phyloP scores from a whole-genome alignment of 2,888 invertebrate genomes.

The Cinara cedri region DNA sequence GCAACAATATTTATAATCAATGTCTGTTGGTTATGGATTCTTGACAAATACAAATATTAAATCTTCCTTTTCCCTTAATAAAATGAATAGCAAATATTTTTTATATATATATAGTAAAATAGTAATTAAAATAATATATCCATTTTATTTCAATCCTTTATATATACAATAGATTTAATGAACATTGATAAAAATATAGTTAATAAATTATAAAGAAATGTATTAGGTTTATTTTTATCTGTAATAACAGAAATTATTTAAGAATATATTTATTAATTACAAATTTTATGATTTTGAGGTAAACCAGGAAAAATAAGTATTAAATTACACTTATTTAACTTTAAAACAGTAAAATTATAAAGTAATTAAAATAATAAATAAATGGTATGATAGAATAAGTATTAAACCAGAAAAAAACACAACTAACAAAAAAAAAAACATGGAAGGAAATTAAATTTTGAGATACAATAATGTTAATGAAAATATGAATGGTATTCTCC shows the following conservation, averaged over 20 bases:
- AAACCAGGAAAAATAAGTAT: background rate
- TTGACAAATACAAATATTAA: too few species aligned
- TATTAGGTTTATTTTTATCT: slow-evolving; percentile 1
- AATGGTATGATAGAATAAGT: slow-evolving; percentile 19
- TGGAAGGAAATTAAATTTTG: slow-evolving; percentile 18
- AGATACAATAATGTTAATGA: slow-evolving; percentile 42
- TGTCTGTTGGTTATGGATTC: too few species aligned
- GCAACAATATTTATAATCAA: too few species aligned
- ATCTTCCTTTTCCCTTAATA: too few species aligned
- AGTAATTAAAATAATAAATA: slow-evolving; percentile 1
- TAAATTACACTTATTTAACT: background rate
- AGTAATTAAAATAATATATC: background rate
- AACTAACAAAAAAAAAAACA: slow-evolving; percentile 34
- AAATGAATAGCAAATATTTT: too few species aligned
- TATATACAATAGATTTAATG: slow-evolving; percentile 38
- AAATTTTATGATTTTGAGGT: background rate
- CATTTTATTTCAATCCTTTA: slow-evolving; percentile 40
- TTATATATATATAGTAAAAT: too few species aligned
- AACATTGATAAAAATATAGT: slow-evolving; percentile 41
- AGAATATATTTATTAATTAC: slow-evolving; percentile 13
- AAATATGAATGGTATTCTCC: slow-evolving; percentile 9
- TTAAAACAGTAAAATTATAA: background rate
- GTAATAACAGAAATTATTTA: background rate
- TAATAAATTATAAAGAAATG: slow-evolving; percentile 23
- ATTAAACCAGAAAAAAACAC: slow-evolving; percentile 14